Evolutionary conservation across 2,888 invertebrate species (phyloP).

Genomic region (Hypercompe scribonia): DNA sequence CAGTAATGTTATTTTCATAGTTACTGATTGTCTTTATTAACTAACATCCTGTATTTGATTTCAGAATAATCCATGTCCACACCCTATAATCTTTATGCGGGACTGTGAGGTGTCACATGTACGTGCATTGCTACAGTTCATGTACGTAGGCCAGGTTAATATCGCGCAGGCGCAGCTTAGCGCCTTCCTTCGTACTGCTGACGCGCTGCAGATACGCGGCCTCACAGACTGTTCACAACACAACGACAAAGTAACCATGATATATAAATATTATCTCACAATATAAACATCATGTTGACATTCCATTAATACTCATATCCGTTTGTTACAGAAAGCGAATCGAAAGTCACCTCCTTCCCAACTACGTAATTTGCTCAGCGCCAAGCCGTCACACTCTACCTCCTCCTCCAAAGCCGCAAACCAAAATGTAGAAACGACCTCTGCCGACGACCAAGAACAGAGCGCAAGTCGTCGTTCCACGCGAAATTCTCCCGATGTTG

Average conservation of each 20-base stretch:
- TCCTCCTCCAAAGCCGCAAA: constrained; percentile 87
- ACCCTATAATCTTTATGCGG: constrained; percentile 94
- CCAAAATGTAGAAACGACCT: constrained; percentile 84
- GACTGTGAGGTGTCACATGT: constrained; percentile 93
- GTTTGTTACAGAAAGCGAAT: constrained; percentile 80
- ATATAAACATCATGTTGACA: constrained; percentile 6
- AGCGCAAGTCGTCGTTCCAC: constrained; percentile 79
- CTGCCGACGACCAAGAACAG: constrained; percentile 81
- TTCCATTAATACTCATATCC: constrained; percentile 2
- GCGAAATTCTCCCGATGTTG: constrained; percentile 85
- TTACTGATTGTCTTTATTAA: constrained; percentile 38
- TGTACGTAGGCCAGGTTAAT: constrained; percentile 95
- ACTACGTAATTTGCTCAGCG: constrained; percentile 86
- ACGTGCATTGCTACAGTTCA: constrained; percentile 92
- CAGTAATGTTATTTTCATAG: not conserved
- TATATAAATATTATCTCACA: constrained; percentile 3
- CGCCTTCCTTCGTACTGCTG: constrained; percentile 91
- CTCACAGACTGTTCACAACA: constrained; percentile 89
- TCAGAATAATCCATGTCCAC: constrained; percentile 94
- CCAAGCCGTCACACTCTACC: constrained; percentile 84
- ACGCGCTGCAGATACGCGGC: constrained; percentile 92
- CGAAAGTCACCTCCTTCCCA: constrained; percentile 85
- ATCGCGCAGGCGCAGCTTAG: constrained; percentile 92
- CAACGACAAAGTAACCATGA: constrained; percentile 77
- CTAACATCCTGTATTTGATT: constrained; percentile 65